Evolutionary conservation across 2,888 invertebrate species (phyloP), one percentile per base, ranked within the genome.

Genomic region (Neoaliturus tenellus): DNA sequence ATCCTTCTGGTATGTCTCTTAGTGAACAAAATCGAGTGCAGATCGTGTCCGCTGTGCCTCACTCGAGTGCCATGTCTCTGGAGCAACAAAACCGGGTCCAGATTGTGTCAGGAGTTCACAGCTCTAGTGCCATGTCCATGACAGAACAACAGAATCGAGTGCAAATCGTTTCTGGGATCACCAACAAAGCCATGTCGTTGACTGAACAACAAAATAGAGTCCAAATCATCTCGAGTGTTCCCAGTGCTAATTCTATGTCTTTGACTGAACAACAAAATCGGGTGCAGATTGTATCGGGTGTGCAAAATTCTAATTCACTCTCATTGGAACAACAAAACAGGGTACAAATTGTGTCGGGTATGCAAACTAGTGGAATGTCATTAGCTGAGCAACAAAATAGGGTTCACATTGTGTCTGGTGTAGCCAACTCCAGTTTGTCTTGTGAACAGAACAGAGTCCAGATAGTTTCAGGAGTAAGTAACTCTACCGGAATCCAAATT

Each of bases 21-120:
- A 84, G 84, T 31, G 84, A 84, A 73, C 87, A 87, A 80, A 87
- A 87, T 80, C 83, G 87, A 51, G 86, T 88, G 55, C 86, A 86
- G 58, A 85, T 88, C 33, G 86, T 87, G 82, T 87, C 85, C 23
- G 86, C 86, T 35, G 86, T 85, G 55, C 87, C 84, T 20, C 71
- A 75, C 5, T 82, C 73, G 6, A 55, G 73, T 20, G 58, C 82
- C 8, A 73, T 82, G 82, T 82, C 82, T 20, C 48, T 82, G 28
- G 82, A 82, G 48, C 82, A 82, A 55, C 82, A 82, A n/a, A 85
- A 86, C 71, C 69, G 86, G 8, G 84, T 84, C 12, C 84, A 84
- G 35, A 81, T 84, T 20, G 81, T 84, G 14, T 82, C 86, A 62
- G 87, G 85, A 33, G 85, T 86, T 3, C 86, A 86, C 41, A 86